Evolutionary conservation across 2,888 invertebrate genomes (phyloP), one percentile per base, ranked within the genome.

Genomic region (Agrotis puta): DNA sequence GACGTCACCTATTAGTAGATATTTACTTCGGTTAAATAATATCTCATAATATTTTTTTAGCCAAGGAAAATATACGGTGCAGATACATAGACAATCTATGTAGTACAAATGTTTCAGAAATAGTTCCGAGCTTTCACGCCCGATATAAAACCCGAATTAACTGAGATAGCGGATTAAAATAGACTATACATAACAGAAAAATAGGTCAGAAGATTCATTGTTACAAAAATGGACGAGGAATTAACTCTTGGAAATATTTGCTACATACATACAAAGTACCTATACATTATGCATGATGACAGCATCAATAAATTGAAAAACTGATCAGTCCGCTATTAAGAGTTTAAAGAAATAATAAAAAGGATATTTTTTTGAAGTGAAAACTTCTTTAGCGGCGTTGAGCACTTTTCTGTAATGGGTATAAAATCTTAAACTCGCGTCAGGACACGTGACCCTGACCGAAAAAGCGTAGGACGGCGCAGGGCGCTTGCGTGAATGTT

Each of bases 81-180:
- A 51, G 20, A 48, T n/a, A 68, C 43, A 27, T n/a, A 48, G 11
- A 48, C 47, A 27, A 63, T 53, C 54, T 59, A 57, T 73, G 59
- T 54, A 47, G 53, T 20, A 53, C 64, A 50, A 77, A 72, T 74
- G 62, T 67, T 66, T 79, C 75, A 81, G 75, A 80, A 84, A 85
- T 83, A 85, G 82, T 73, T 79, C 65, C 45, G 22, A 83, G 86
- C 84, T 82, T 85, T 85, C 81, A 76, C 85, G 74, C 57, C 63
- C 48, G 80, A 73, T 71, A 77, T 78, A 84, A 77, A 77, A 70
- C 63, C 53, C 56, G 80, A 64, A 56, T 20, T 56, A 63, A 63
- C 65, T 22, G 65, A 39, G 78, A 71, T 71, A 70, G 77, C 70
- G 58, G 56, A 56, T 75, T 64, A 43, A 79, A 79, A 72, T 79